Evolutionary conservation across 1,140 invertebrate genomes (phyloP).

Genomic region (Cherax quadricarinatus): DNA sequence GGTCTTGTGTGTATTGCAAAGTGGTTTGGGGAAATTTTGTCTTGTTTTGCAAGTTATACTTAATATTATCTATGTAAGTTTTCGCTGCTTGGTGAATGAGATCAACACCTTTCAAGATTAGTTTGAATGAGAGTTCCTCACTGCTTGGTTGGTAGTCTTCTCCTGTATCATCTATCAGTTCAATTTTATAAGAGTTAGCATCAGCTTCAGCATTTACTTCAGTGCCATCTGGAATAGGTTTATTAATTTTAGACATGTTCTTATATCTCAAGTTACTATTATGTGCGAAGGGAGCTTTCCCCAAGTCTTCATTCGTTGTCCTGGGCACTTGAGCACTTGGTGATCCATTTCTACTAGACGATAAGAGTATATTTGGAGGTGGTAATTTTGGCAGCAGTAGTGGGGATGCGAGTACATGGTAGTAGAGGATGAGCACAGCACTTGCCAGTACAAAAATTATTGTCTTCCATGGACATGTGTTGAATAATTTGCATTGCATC

Average conservation of each 20-base stretch:
- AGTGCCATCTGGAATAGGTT: neutral
- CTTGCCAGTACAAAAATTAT: neutral
- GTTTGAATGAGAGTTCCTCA: neutral
- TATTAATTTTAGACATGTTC: neutral
- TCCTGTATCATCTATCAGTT: neutral
- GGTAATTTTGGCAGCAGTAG: neutral
- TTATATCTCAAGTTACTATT: neutral
- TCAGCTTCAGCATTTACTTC: neutral
- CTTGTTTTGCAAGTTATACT: neutral
- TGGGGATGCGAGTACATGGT: neutral
- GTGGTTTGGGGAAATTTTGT: neutral
- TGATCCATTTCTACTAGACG: neutral
- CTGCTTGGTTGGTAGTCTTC: neutral
- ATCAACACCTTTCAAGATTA: neutral
- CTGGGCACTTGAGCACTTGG: neutral
- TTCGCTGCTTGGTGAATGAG: neutral
- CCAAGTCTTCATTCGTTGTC: neutral
- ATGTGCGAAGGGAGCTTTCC: neutral
- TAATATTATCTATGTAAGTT: neutral
- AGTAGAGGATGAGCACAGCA: neutral
- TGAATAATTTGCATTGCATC: neutral
- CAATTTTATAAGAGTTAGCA: neutral
- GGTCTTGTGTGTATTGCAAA: too few species aligned
- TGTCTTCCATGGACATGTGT: neutral
- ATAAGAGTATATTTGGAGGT: neutral